A percentile compares a stretch with the other conserved stretches of the same genome.
Evolutionary conservation across 2,797 vertebrate species (phyloP).

Genomic region (Lacerta agilis): DNA sequence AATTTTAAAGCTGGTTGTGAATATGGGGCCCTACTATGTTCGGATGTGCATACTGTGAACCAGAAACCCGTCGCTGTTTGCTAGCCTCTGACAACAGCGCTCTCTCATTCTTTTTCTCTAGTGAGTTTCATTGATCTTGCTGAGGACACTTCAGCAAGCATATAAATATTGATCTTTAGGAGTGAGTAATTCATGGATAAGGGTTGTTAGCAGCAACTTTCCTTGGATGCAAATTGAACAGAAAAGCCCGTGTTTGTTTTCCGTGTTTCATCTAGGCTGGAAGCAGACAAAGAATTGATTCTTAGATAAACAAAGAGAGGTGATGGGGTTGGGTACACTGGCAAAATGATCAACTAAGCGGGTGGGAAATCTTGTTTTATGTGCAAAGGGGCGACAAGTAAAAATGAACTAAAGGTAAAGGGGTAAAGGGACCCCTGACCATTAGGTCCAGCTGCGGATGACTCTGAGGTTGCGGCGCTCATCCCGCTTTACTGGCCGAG

Average conservation of each 20-base stretch:
- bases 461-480: no score
- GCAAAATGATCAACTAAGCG: not conserved
- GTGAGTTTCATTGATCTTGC: constrained; percentile 31
- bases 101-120: constrained; percentile 23
- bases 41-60: not conserved
- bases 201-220: not conserved
- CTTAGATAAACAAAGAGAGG: not conserved
- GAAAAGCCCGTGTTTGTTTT: constrained; percentile 14
- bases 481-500: no score
- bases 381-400: not conserved
- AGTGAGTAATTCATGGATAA: constrained; percentile 38
- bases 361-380: not conserved
- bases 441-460: no score
- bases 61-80: not conserved
- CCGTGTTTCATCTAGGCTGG: constrained; percentile 32
- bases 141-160: constrained; percentile 26
- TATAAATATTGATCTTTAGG: constrained; percentile 39
- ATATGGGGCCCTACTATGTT: not conserved
- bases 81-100: not conserved
- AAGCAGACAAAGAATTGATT: constrained; percentile 19
- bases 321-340: constrained; percentile 20
- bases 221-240: constrained; percentile 42
- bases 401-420: not conserved
- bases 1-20: not conserved
- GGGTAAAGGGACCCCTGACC: no score